Conservation (phyloP, 2,888 invertebrate genomes). For the Cantharis lateralis region DNA sequence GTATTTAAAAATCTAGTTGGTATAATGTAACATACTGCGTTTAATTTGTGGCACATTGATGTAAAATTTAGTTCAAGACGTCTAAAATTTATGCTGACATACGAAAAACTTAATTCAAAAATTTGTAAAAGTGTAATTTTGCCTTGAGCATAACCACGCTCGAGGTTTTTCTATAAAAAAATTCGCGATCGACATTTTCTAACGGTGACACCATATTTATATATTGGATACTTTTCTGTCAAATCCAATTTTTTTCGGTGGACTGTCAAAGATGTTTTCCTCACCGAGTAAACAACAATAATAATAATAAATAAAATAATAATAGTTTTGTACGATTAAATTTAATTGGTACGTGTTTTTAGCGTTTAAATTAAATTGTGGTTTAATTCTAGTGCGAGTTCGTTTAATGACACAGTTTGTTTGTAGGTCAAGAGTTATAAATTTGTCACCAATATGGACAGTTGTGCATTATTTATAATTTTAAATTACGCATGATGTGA, state of each 20-base stretch:
- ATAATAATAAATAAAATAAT: constrained; percentile 50
- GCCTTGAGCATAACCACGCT: neutral
- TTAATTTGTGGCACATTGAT: constrained; percentile 48
- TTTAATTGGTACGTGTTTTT: neutral
- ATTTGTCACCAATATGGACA: constrained; percentile 51
- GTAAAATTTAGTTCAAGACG: constrained; percentile 12
- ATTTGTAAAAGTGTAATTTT: neutral
- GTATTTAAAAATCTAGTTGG: constrained; percentile 30
- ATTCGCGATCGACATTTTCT: constrained; percentile 2
- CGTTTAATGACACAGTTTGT: constrained; percentile 20
- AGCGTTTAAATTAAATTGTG: neutral
- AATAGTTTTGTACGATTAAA: constrained; percentile 41
- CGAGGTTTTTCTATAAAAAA: neutral
- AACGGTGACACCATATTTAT: constrained; percentile 46
- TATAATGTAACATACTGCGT: constrained; percentile 41
- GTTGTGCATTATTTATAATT: constrained; percentile 30
- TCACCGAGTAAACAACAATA: neutral
- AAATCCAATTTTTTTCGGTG: constrained; percentile 42
- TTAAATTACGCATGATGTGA: constrained; percentile 34
- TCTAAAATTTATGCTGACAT: constrained; percentile 6
- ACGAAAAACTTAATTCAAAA: neutral
- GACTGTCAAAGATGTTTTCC: constrained; percentile 46
- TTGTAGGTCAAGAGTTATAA: constrained; percentile 50
- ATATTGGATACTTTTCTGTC: constrained; percentile 44
- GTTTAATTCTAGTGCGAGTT: neutral